Base-by-base conservation (phyloP, 2,797 vertebrate species). In the Australoheros facetus region DNA sequence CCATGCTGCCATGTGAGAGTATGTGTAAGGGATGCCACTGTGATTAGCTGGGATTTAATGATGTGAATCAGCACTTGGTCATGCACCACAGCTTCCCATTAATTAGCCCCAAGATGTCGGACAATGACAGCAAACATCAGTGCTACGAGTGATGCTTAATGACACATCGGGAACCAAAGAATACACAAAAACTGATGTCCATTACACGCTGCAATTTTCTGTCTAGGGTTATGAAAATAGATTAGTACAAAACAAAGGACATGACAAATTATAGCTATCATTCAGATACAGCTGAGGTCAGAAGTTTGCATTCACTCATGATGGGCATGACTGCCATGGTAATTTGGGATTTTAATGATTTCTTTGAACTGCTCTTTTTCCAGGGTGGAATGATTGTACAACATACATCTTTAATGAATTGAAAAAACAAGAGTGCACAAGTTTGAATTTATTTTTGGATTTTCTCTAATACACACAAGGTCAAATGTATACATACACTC, bases 31-130 rank as follows among this genome's bases (percentile, higher is more conserved):
- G 64, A 87, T 59, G 82, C 82, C 78, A 73, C 76, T 75, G 77
- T 78, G 83, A 91, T 89, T 83, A 85, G 77, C 85, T 60, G 69
- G 59, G 81, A 85, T 81, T 58, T 92, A 89, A 92, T 92, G 88
- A 89, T 85, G 88, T 78, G 88, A 90, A 89, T 94, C 86, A 91
- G 91, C 90, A 89, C 79, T 77, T 84, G 81, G 90, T 90, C 91
- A 91, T 69, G 83, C 91, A 79, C 80, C 84, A 45, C 78, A 79
- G 86, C 82, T 16, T 87, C 83, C 51, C 79, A 81, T 87, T 93
- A 92, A 94, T 92, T 93, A 89, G 89, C 78, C 91, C 82, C 85
- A 78, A 82, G 86, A 88, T 92, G 85, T 91, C 37, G 8, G 84
- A 85, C 85, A 88, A 59, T 75, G 88, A 83, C 82, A 79, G 85